phyloP scores from a whole-genome alignment of 2,888 invertebrate species.

The Drosophila mimetica region DNA sequence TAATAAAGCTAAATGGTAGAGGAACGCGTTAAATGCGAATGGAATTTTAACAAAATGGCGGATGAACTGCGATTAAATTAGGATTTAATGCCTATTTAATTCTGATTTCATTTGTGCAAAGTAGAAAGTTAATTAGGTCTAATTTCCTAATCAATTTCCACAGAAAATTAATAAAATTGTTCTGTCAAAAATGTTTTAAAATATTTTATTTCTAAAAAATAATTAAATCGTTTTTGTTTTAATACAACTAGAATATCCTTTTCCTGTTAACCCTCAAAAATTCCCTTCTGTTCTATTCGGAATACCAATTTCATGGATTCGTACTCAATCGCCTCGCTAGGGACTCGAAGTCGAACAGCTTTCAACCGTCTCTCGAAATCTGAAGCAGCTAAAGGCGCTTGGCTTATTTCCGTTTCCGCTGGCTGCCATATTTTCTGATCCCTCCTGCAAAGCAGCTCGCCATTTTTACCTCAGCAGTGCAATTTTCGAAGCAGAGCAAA shows the following conservation, averaged over 20 bases:
- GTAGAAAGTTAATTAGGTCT: too few species aligned
- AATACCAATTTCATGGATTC: background rate
- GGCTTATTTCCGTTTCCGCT: constrained; percentile 73
- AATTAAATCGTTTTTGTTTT: background rate
- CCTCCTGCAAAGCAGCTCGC: constrained; percentile 3
- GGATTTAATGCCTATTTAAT: too few species aligned
- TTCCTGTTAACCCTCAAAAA: background rate
- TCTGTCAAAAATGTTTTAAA: too few species aligned
- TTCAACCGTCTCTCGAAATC: constrained; percentile 29
- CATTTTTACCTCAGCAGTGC: constrained; percentile 47
- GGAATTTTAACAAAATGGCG: too few species aligned
- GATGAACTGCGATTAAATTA: too few species aligned
- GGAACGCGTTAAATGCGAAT: too few species aligned
- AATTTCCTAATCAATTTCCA: too few species aligned
- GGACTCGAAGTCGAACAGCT: constrained; percentile 25
- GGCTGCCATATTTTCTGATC: constrained; percentile 55
- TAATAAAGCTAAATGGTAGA: too few species aligned
- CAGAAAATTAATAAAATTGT: too few species aligned
- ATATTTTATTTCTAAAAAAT: too few species aligned
- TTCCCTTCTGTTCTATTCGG: background rate
- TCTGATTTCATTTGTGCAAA: too few species aligned
- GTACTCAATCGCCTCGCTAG: constrained; percentile 8
- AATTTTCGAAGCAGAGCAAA: constrained; percentile 40
- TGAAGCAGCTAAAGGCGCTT: constrained; percentile 64
- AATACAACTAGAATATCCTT: background rate